These are phyloP conservation scores for Glareola pratincola DNA, from an alignment of 2,113 vertebrate species.

Conservation along the genomic window DNA sequence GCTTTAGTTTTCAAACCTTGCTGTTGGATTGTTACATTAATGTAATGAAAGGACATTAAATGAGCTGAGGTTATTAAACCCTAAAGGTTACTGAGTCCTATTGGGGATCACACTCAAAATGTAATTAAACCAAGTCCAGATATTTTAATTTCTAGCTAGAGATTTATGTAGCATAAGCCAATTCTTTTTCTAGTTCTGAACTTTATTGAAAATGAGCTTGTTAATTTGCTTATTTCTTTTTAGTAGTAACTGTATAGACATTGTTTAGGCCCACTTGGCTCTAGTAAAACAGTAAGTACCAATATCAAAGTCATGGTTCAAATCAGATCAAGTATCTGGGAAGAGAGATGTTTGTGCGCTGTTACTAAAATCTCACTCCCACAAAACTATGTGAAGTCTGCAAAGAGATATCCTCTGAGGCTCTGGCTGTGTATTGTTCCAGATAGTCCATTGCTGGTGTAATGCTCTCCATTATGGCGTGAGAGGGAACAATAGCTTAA, in stretches of 20 bases:
- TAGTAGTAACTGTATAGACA: conserved; percentile 52
- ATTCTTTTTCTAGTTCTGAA: background rate
- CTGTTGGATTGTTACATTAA: background rate
- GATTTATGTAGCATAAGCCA: background rate
- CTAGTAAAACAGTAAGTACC: conserved; percentile 48
- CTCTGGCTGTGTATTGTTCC: background rate
- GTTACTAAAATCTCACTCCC: conserved; percentile 52
- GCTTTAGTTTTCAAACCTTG: conserved; percentile 15
- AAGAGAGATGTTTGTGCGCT: conserved; percentile 22
- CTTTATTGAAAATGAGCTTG: conserved; percentile 21
- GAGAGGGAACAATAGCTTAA: background rate
- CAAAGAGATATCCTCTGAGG: background rate
- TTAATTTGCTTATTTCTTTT: conserved; percentile 59
- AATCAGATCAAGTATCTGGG: conserved; percentile 49
- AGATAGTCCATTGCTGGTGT: background rate
- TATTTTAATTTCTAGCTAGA: conserved; percentile 43
- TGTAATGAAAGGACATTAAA: conserved; percentile 31
- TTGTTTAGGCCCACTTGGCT: conserved; percentile 44
- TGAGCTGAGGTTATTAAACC: conserved; percentile 46
- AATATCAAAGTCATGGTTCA: conserved; percentile 37
- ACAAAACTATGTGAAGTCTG: background rate
- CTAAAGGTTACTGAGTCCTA: background rate
- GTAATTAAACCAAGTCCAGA: conserved; percentile 22
- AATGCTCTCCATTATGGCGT: background rate
- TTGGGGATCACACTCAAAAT: conserved; percentile 34